Conservation (phyloP, 2,797 vertebrate species). For the Acridotheres tristis region DNA sequence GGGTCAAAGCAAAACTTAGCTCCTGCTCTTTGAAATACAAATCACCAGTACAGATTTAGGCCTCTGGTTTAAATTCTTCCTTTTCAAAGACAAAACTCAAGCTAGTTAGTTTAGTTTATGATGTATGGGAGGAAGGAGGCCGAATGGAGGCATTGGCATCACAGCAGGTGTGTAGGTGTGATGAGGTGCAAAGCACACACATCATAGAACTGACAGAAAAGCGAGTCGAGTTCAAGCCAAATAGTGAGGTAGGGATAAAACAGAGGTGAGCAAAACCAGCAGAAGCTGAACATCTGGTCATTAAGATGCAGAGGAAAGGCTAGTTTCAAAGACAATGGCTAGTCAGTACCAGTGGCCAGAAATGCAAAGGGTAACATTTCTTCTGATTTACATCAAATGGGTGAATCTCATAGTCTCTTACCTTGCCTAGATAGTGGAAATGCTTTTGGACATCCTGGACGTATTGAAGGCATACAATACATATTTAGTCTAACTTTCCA, state of each 20-base stretch:
- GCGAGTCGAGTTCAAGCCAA: not conserved
- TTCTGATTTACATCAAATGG: not conserved
- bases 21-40: not conserved
- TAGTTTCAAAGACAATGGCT: not conserved
- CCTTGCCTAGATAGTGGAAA: not conserved
- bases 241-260: not conserved
- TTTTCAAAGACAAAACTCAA: not conserved
- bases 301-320: not conserved
- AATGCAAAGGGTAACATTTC: not conserved
- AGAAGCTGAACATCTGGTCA: not conserved
- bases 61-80: not conserved
- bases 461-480: not conserved
- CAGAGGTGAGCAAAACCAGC: not conserved
- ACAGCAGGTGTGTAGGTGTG: slow-evolving; percentile 42
- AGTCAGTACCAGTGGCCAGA: not conserved
- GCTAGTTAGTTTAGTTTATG: not conserved
- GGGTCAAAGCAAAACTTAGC: not conserved
- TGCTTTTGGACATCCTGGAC: not conserved
- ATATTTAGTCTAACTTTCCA: not conserved
- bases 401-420: not conserved
- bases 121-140: not conserved
- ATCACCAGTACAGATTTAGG: not conserved
- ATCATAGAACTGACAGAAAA: not conserved
- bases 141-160: not conserved
- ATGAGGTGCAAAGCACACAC: not conserved